These are phyloP conservation scores for Hemibagrus wyckioides DNA, from an alignment of 2,113 vertebrate species.

Conservation along the genomic window DNA sequence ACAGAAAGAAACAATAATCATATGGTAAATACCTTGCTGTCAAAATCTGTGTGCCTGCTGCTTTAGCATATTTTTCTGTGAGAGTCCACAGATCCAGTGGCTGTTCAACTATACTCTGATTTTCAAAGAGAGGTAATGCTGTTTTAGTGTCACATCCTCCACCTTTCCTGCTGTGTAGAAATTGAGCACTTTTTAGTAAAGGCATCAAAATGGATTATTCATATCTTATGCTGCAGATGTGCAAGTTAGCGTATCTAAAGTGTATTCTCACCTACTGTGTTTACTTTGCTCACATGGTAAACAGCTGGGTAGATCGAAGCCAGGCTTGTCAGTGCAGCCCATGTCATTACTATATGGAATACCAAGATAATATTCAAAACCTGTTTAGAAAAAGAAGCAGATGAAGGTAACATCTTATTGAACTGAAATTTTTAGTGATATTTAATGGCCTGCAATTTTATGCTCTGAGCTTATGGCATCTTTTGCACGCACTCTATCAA, in stretches of 20 bases:
- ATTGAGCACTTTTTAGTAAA: constrained; percentile 3
- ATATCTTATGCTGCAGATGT: background rate
- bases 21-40: constrained; percentile 74
- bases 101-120: constrained; percentile 83
- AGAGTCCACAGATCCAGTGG: constrained; percentile 83
- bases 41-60: constrained; percentile 76
- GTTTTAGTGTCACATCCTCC: constrained; percentile 76
- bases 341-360: constrained; percentile 97
- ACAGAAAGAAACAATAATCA: background rate
- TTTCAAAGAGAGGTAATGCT: constrained; percentile 89
- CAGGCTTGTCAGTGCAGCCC: constrained; percentile 89
- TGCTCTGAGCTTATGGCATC: background rate
- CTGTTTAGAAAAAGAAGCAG: constrained; percentile 66
- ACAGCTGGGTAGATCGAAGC: constrained; percentile 83
- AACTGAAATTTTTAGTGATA: background rate
- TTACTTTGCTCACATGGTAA: constrained; percentile 69
- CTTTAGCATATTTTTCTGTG: constrained; percentile 72
- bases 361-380: constrained; percentile 92
- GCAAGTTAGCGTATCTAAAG: background rate
- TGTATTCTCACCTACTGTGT: constrained; percentile 35
- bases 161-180: constrained; percentile 44
- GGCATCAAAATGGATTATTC: background rate
- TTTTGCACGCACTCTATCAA: background rate
- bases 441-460: background rate
- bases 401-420: background rate